Conservation (phyloP, 1,140 invertebrate species). For the Brachionus rubens region DNA sequence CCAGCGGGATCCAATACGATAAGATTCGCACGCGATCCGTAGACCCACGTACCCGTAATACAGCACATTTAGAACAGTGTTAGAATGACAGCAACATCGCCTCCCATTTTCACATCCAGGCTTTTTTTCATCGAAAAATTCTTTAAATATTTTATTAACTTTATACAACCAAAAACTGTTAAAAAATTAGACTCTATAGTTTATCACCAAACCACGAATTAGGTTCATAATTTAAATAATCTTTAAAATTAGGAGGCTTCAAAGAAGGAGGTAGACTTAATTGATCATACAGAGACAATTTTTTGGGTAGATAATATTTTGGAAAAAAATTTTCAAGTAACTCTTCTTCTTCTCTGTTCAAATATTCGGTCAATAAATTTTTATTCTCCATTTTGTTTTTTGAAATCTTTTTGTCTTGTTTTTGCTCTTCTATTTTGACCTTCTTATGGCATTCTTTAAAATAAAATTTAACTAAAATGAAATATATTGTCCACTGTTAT, state of each 20-base stretch:
- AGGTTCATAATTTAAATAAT: conserved; percentile 32
- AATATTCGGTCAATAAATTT: neutral
- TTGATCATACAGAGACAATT: neutral
- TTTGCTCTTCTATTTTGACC: conserved; percentile 3
- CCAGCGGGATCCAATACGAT: too few species aligned
- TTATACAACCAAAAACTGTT: too few species aligned
- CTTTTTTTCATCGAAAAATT: too few species aligned
- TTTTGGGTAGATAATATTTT: conserved; percentile 19
- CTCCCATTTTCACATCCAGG: too few species aligned
- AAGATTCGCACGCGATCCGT: too few species aligned
- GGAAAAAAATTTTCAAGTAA: conserved; percentile 1
- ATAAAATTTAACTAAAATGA: too few species aligned
- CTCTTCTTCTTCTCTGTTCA: neutral
- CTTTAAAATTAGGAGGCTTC: conserved; percentile 3
- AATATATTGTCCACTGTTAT: too few species aligned
- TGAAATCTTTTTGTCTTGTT: neutral
- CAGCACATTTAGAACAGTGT: too few species aligned
- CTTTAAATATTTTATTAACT: too few species aligned
- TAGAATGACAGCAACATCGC: too few species aligned
- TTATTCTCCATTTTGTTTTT: neutral
- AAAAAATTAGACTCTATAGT: too few species aligned
- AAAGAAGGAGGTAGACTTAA: neutral
- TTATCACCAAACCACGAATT: conserved; percentile 17
- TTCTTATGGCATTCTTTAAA: conserved; percentile 31
- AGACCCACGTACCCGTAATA: too few species aligned